Percentiles rank a stretch among this genome's conserved stretches.
Evolutionary conservation across 2,888 invertebrate genomes (phyloP).

Genomic region (Coenonympha arcania): DNA sequence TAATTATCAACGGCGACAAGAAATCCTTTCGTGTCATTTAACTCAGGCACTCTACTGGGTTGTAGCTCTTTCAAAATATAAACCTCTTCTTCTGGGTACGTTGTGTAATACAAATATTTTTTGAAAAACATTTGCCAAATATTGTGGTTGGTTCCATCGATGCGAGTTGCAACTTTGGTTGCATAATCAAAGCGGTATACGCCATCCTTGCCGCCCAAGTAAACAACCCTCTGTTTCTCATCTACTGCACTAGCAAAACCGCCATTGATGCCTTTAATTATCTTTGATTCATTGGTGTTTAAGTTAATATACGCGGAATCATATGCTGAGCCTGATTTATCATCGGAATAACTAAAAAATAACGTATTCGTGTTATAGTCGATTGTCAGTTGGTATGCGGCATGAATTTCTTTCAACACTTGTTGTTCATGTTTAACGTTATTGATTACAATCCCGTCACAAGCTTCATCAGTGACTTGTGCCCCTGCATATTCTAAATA

Average conservation of each 20-base stretch:
- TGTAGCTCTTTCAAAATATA: slow-evolving; percentile 26
- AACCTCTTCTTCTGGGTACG: slow-evolving; percentile 33
- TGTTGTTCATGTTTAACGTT: no score
- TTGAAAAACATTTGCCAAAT: slow-evolving; percentile 60
- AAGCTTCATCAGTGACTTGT: no score
- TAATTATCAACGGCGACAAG: slow-evolving; percentile 29
- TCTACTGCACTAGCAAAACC: slow-evolving; percentile 54
- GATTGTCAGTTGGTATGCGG: slow-evolving; percentile 52
- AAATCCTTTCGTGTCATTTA: slow-evolving; percentile 29
- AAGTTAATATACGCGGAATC: slow-evolving; percentile 44
- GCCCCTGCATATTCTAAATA: no score
- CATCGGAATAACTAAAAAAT: slow-evolving; percentile 47
- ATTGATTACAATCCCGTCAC: no score
- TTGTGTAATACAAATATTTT: slow-evolving; percentile 49
- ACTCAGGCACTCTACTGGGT: slow-evolving; percentile 24
- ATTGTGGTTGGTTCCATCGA: slow-evolving; percentile 34
- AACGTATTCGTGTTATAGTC: slow-evolving; percentile 51
- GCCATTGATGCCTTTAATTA: slow-evolving; percentile 39
- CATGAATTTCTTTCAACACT: slow-evolving; percentile 35
- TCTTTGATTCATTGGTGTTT: slow-evolving; percentile 39
- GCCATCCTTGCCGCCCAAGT: slow-evolving; percentile 50
- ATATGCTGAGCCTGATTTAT: slow-evolving; percentile 30
- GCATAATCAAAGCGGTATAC: slow-evolving; percentile 45
- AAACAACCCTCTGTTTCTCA: slow-evolving; percentile 37
- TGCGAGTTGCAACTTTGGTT: slow-evolving; percentile 35